Evolutionary conservation across 2,113 vertebrate species (phyloP).

Genomic region (Phoenicopterus ruber): DNA sequence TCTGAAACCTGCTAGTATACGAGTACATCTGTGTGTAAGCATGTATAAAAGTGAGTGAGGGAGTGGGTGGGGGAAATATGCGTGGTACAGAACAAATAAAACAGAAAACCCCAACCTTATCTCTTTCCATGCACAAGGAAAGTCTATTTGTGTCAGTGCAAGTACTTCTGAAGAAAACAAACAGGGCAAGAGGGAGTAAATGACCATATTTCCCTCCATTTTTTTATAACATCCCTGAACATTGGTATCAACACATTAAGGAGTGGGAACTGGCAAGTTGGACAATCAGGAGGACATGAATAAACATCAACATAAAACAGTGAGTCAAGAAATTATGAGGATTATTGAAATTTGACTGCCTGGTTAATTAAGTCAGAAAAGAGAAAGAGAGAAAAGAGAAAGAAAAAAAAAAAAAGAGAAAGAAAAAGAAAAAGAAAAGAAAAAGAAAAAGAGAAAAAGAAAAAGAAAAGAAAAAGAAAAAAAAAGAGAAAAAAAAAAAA

Average conservation of each 20-base stretch:
- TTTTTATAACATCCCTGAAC: background rate
- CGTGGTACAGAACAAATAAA: conserved; percentile 42
- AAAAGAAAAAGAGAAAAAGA: too few relatives aligned
- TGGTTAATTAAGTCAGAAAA: background rate
- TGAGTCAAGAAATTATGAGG: background rate
- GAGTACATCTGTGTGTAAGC: background rate
- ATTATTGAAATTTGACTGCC: background rate
- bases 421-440: background rate
- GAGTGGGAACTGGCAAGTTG: background rate
- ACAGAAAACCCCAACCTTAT: conserved; percentile 47
- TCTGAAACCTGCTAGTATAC: conserved; percentile 22
- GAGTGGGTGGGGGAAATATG: conserved; percentile 61
- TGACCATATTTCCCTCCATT: background rate
- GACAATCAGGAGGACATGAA: background rate
- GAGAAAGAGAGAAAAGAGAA: background rate
- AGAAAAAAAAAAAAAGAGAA: background rate
- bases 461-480: background rate
- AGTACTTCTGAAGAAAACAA: conserved; percentile 28
- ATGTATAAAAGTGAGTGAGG: background rate
- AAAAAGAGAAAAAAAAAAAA: background rate
- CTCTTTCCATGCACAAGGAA: background rate
- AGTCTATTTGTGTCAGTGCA: conserved; percentile 23
- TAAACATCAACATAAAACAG: conserved; percentile 4
- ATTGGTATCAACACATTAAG: background rate
- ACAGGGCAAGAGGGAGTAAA: background rate